Evolutionary conservation across 1,140 invertebrate species (phyloP).

Genomic region (Cydia amplana): DNA sequence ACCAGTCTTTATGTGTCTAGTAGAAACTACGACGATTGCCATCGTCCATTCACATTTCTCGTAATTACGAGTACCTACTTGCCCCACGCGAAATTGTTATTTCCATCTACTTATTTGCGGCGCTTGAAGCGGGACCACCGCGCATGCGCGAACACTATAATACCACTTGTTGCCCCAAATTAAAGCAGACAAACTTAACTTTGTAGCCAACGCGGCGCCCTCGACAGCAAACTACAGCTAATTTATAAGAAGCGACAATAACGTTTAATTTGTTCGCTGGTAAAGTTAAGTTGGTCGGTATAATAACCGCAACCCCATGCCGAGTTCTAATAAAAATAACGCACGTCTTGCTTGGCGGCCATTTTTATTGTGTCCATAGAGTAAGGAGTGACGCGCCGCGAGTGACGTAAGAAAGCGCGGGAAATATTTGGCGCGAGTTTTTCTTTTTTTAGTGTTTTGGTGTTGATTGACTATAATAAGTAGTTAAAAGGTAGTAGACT

Average conservation of each 20-base stretch:
- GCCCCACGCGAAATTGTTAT: slow-evolving; percentile 63
- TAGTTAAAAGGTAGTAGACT: neutral
- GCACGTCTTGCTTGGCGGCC: slow-evolving; percentile 40
- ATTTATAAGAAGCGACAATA: neutral
- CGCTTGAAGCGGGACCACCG: slow-evolving; percentile 61
- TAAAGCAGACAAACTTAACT: slow-evolving; percentile 39
- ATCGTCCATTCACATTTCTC: slow-evolving; percentile 38
- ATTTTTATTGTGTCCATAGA: slow-evolving; percentile 66
- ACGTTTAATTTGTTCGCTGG: neutral
- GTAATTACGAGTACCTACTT: slow-evolving; percentile 27
- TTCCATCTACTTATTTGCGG: slow-evolving; percentile 62
- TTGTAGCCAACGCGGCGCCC: neutral
- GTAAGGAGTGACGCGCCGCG: slow-evolving; percentile 53
- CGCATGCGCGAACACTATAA: slow-evolving; percentile 73
- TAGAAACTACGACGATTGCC: slow-evolving; percentile 23
- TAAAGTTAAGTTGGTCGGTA: neutral
- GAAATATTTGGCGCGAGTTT: slow-evolving; percentile 33
- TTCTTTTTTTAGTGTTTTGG: slow-evolving; percentile 22
- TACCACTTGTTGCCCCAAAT: slow-evolving; percentile 69
- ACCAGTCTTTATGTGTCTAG: slow-evolving; percentile 10
- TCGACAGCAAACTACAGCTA: neutral
- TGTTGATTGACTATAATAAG: neutral
- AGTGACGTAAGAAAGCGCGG: slow-evolving; percentile 49
- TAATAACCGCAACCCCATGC: slow-evolving; percentile 62
- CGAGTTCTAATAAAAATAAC: slow-evolving; percentile 68